Percentiles rank a stretch among this genome's conserved stretches.
Conservation (phyloP, 2,888 invertebrate genomes). For the Quadroppia sp. region DNA sequence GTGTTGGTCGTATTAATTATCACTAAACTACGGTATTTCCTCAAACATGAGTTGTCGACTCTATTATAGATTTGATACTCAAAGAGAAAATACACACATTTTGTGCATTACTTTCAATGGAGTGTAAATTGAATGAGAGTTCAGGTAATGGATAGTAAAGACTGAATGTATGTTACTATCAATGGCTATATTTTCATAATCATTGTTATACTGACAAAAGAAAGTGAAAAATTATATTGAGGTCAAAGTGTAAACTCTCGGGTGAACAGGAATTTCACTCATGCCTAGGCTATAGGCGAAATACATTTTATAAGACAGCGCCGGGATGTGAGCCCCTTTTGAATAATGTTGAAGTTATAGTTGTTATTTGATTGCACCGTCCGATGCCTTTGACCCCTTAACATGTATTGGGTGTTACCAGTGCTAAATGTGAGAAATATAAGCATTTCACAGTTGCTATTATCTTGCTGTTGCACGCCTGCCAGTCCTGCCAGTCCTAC, state of each 20-base stretch:
- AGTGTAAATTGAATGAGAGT: neutral
- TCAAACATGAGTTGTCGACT: too few relatives aligned
- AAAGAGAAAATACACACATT: too few relatives aligned
- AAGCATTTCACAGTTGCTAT: slow-evolving; percentile 21
- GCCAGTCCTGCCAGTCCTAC: neutral
- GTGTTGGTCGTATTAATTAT: too few relatives aligned
- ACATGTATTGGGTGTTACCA: slow-evolving; percentile 29
- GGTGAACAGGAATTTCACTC: neutral
- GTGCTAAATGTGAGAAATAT: slow-evolving; percentile 4
- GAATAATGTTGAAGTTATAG: neutral
- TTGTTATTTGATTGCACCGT: neutral
- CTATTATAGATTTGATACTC: too few relatives aligned
- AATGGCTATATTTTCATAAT: neutral
- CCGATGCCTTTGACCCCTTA: slow-evolving; percentile 27
- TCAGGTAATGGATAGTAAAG: neutral
- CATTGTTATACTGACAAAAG: slow-evolving; percentile 4
- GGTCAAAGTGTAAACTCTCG: neutral
- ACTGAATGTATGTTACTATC: neutral
- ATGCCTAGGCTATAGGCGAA: neutral
- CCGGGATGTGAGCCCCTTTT: neutral
- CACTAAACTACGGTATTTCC: too few relatives aligned
- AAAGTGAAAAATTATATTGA: slow-evolving; percentile 25
- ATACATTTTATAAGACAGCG: neutral
- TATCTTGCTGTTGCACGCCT: slow-evolving; percentile 1
- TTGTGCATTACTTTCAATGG: neutral